phyloP scores from a whole-genome alignment of 2,797 vertebrate species.

The Ataeniobius toweri region DNA sequence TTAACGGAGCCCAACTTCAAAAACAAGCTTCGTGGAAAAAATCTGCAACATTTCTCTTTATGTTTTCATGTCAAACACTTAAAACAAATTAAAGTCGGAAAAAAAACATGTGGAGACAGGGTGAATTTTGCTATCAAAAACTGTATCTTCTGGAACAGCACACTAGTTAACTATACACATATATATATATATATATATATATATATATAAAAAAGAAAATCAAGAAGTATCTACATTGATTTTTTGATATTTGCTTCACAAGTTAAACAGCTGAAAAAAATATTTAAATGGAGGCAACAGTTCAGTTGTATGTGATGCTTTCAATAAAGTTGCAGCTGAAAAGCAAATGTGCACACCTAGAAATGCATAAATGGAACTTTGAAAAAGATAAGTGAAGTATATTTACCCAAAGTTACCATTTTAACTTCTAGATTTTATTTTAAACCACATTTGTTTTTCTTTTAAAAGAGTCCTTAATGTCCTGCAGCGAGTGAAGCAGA shows the following conservation, averaged over 20 bases:
- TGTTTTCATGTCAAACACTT: conserved; percentile 59
- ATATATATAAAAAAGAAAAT: conserved; percentile 76
- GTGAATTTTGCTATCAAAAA: conserved; percentile 78
- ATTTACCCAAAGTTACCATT: conserved; percentile 58
- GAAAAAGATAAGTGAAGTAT: conserved; percentile 51
- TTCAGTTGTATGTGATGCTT: conserved; percentile 61
- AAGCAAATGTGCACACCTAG: conserved; percentile 61
- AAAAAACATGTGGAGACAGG: conserved; percentile 54
- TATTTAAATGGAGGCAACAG: conserved; percentile 51
- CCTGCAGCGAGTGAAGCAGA: conserved; percentile 69
- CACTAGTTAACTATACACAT: conserved; percentile 84
- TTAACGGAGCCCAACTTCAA: conserved; percentile 58
- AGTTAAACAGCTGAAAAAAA: conserved; percentile 54
- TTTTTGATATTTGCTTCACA: conserved; percentile 61
- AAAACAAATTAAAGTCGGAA: conserved; percentile 62
- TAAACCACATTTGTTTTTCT: conserved; percentile 57
- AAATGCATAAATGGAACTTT: conserved; percentile 50
- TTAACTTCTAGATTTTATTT: conserved; percentile 49
- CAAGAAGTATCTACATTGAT: conserved; percentile 81
- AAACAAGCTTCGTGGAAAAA: conserved; percentile 59
- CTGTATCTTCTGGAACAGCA: conserved; percentile 77
- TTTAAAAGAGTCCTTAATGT: conserved; percentile 71
- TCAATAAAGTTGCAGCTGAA: conserved; percentile 68
- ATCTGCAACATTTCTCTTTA: conserved; percentile 40
- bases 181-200: conserved; percentile 68